phyloP scores from a whole-genome alignment of 1,140 invertebrate genomes.

The Drosophila biarmipes region DNA sequence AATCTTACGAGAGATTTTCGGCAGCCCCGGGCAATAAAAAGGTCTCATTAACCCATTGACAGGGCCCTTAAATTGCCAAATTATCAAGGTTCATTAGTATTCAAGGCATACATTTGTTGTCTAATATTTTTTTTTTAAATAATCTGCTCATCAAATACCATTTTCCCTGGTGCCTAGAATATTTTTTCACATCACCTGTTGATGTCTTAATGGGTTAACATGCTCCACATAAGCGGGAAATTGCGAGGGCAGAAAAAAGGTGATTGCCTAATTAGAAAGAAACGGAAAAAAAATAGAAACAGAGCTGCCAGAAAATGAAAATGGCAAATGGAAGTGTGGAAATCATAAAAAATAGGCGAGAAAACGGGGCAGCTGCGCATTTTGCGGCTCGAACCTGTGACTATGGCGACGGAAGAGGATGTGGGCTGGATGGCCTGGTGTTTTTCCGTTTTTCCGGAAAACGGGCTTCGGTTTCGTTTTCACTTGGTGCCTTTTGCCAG shows the following conservation, averaged over 20 bases:
- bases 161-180: background rate
- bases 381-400: constrained; percentile 5
- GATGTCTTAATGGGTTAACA: constrained; percentile 9
- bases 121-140: too few relatives aligned
- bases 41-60: background rate
- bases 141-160: background rate
- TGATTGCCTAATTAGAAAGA: constrained; percentile 21
- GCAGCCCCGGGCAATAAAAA: background rate
- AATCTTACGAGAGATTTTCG: background rate
- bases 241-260: constrained; percentile 1
- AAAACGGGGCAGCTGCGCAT: constrained; percentile 18
- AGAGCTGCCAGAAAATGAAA: constrained; percentile 10
- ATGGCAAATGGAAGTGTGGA: constrained; percentile 28
- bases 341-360: constrained; percentile 19
- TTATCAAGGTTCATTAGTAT: background rate
- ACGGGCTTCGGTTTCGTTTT: constrained; percentile 17
- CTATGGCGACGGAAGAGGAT: constrained; percentile 16
- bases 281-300: background rate
- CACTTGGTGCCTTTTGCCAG: background rate
- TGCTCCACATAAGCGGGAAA: constrained; percentile 11
- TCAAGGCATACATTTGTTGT: too few relatives aligned
- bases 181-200: constrained; percentile 3
- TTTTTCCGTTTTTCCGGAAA: constrained; percentile 18
- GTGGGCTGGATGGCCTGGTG: background rate
- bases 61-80: background rate